Conservation (phyloP, 1,140 invertebrate genomes). For the Anthonomus grandis region DNA sequence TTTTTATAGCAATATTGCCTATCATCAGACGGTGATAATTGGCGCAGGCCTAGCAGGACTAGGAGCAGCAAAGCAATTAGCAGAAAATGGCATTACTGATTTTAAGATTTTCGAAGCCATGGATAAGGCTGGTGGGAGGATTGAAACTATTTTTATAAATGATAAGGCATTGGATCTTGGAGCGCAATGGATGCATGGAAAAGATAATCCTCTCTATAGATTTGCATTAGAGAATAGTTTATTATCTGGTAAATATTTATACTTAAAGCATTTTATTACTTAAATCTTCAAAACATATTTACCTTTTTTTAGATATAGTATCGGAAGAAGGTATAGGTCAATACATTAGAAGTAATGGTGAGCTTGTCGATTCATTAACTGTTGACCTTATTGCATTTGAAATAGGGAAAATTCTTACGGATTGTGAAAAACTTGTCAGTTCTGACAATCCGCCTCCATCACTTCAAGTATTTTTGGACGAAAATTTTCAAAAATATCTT, state of each 20-base stretch:
- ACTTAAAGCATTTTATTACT: not conserved
- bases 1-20: not conserved
- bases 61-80: constrained; percentile 53
- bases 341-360: constrained; percentile 55
- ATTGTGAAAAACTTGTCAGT: constrained; percentile 53
- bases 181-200: constrained; percentile 75
- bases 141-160: constrained; percentile 52
- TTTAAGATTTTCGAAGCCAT: constrained; percentile 59
- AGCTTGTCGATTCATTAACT: constrained; percentile 47
- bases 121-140: constrained; percentile 59
- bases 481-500: constrained; percentile 52
- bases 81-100: constrained; percentile 51
- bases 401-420: constrained; percentile 52
- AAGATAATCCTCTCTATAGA: constrained; percentile 56
- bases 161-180: constrained; percentile 59
- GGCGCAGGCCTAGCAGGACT: constrained; percentile 63
- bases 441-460: constrained; percentile 46
- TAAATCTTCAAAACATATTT: not conserved
- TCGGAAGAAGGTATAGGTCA: constrained; percentile 55
- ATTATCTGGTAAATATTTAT: constrained; percentile 39
- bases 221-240: constrained; percentile 49
- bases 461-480: constrained; percentile 49
- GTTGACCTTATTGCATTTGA: constrained; percentile 53
- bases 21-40: constrained; percentile 51
- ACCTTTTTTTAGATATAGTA: constrained; percentile 44